Evolutionary conservation across 2,797 vertebrate genomes (phyloP).

Genomic region (Oophaga sylvatica): DNA sequence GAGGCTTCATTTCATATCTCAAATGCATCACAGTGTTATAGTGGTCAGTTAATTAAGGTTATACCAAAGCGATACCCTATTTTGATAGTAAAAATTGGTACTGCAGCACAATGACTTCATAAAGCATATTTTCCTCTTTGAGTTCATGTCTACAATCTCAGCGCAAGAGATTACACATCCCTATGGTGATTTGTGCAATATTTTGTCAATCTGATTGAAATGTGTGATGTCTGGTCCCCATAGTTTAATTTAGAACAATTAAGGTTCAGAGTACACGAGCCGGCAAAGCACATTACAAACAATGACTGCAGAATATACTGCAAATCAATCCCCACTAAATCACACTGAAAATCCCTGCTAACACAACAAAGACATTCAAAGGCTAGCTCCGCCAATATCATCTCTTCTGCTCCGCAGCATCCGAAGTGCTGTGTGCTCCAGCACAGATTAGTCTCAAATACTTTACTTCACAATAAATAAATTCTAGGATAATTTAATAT

Average conservation of each 20-base stretch:
- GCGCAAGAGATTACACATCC: constrained; percentile 67
- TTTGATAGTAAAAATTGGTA: constrained; percentile 66
- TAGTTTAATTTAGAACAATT: constrained; percentile 84
- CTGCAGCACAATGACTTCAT: constrained; percentile 69
- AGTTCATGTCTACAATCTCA: constrained; percentile 64
- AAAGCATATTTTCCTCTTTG: constrained; percentile 67
- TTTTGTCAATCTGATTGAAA: constrained; percentile 78
- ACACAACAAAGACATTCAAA: constrained; percentile 70
- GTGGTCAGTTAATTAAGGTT: constrained; percentile 55
- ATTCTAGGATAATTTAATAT: constrained; percentile 29
- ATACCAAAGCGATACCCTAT: constrained; percentile 38
- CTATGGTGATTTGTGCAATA: constrained; percentile 74
- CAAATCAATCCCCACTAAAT: constrained; percentile 80
- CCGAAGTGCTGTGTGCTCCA: constrained; percentile 62
- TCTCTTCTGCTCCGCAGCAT: constrained; percentile 61
- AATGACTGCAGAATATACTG: constrained; percentile 78
- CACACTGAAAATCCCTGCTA: constrained; percentile 76
- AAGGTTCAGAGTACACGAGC: constrained; percentile 78
- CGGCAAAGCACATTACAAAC: constrained; percentile 81
- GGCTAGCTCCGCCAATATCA: constrained; percentile 66
- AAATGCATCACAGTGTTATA: constrained; percentile 54
- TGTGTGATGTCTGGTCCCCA: constrained; percentile 76
- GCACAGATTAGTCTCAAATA: constrained; percentile 62
- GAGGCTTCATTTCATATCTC: constrained; percentile 51
- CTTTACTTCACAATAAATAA: constrained; percentile 44